Conservation (phyloP, 1,140 invertebrate species). For the Asbolus verrucosus region DNA sequence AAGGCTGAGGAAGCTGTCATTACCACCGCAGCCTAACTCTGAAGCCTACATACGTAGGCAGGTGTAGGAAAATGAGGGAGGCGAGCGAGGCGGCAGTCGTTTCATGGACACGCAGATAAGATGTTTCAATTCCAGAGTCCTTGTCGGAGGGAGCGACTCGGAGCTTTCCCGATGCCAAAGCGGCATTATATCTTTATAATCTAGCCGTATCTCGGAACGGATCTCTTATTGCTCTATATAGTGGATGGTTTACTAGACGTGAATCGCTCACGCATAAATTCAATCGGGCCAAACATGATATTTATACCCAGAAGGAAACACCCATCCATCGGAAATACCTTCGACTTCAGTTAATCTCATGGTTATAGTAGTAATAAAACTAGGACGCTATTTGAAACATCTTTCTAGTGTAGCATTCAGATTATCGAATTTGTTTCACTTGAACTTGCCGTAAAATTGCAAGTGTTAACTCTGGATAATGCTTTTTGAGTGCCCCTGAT, state of each 20-base stretch:
- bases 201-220: constrained; percentile 4
- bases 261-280: constrained; percentile 19
- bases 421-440: too few species aligned
- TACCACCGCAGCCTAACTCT: background rate
- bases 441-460: too few species aligned
- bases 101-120: constrained; percentile 29
- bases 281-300: too few species aligned
- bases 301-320: constrained; percentile 21
- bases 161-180: constrained; percentile 10
- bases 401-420: too few species aligned
- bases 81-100: constrained; percentile 10
- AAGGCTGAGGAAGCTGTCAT: constrained; percentile 26
- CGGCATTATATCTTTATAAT: constrained; percentile 18
- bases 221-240: constrained; percentile 9
- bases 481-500: too few species aligned
- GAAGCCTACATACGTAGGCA: constrained; percentile 23
- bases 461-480: too few species aligned
- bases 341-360: too few species aligned
- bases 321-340: background rate
- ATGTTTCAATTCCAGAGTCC: constrained; percentile 37
- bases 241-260: constrained; percentile 3
- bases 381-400: too few species aligned
- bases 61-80: constrained; percentile 18
- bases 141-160: background rate
- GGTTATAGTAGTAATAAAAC: too few species aligned